Conservation (phyloP, 53 echinoderm and acorn worm species). For the Pentamera pediparva region DNA sequence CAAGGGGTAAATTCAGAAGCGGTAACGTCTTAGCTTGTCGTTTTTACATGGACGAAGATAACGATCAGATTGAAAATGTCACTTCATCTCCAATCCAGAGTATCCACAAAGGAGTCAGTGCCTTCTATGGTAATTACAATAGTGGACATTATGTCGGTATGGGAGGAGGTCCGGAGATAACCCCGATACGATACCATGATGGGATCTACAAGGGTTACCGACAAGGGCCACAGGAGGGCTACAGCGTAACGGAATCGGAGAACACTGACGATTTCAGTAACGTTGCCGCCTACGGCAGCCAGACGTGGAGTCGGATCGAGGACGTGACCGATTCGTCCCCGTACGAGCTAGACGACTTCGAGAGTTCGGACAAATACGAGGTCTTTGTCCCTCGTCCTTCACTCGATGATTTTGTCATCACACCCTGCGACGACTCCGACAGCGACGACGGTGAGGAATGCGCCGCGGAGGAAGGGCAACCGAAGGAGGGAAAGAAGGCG, state of each 20-base stretch:
- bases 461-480: not conserved
- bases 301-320: not conserved
- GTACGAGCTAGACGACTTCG: not conserved
- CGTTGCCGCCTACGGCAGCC: too few relatives aligned
- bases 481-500: not conserved
- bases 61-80: not conserved
- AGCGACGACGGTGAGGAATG: slow-evolving; percentile 7
- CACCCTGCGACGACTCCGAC: slow-evolving; percentile 16
- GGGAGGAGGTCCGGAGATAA: too few relatives aligned
- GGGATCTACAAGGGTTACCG: too few relatives aligned
- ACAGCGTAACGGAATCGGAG: not conserved
- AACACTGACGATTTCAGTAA: too few relatives aligned
- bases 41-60: not conserved
- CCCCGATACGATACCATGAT: too few relatives aligned
- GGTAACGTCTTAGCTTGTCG: slow-evolving; percentile 11
- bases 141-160: too few relatives aligned
- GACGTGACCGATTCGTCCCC: not conserved
- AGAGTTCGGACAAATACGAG: not conserved
- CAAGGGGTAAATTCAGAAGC: not conserved
- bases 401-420: slow-evolving; percentile 10
- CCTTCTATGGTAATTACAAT: too few relatives aligned
- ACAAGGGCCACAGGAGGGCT: too few relatives aligned
- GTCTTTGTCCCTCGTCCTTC: not conserved
- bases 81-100: not conserved
- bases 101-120: not conserved